Conservation (phyloP, 2,797 vertebrate genomes). For the Microctenopoma steveboyesi region DNA sequence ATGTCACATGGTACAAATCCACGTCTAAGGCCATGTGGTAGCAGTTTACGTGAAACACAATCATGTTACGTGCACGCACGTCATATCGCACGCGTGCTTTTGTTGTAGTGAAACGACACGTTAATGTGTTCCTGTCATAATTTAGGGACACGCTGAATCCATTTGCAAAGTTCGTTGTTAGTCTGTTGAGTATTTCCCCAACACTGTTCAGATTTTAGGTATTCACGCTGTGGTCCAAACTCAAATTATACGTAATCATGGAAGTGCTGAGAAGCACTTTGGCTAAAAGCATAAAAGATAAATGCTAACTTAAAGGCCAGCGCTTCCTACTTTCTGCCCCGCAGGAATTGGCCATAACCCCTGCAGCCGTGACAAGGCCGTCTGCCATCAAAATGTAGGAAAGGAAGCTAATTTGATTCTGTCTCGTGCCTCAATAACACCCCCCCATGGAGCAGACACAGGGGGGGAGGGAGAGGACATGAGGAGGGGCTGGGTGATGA, state of each 20-base stretch:
- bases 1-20: neutral
- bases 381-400: slow-evolving; percentile 55
- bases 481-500: slow-evolving; percentile 21
- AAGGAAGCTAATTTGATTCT: slow-evolving; percentile 73
- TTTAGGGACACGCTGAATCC: slow-evolving; percentile 2
- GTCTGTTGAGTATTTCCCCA: neutral
- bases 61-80: too few relatives aligned
- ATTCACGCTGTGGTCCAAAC: neutral
- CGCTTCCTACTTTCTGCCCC: neutral
- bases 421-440: slow-evolving; percentile 46
- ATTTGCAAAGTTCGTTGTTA: neutral
- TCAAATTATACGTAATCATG: neutral
- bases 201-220: slow-evolving; percentile 2
- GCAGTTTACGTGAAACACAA: too few relatives aligned
- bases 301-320: slow-evolving; percentile 11
- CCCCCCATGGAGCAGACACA: slow-evolving; percentile 57
- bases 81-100: too few relatives aligned
- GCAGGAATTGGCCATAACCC: slow-evolving; percentile 18
- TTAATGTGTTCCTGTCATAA: neutral
- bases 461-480: slow-evolving; percentile 15
- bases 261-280: slow-evolving; percentile 7
- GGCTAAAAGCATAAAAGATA: slow-evolving; percentile 24
- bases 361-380: slow-evolving; percentile 60
- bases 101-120: too few relatives aligned
- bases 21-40: too few relatives aligned